Percentiles rank a stretch among this genome's conserved stretches.
phyloP scores from a whole-genome alignment of 2,797 vertebrate species.

The Rhinogobio ventralis region DNA sequence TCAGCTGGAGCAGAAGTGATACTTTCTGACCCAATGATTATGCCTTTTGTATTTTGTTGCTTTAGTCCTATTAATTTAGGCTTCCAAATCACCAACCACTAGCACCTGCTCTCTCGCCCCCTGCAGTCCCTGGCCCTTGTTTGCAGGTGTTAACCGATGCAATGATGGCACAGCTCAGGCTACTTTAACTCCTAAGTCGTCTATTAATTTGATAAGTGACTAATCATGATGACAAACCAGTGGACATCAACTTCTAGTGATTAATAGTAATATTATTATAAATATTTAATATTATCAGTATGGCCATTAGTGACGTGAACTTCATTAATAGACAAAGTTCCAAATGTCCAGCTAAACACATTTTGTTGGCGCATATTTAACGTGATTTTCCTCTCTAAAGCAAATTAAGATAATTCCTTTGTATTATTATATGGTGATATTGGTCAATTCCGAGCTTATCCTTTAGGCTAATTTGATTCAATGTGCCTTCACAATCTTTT shows the following conservation, averaged over 20 bases:
- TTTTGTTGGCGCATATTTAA: background rate
- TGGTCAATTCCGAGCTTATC: background rate
- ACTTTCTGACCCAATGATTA: slow-evolving; percentile 9
- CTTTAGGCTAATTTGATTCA: background rate
- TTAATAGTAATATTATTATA: background rate
- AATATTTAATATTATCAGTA: background rate
- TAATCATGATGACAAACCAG: slow-evolving; percentile 31
- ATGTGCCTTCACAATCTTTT: background rate
- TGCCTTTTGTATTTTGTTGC: slow-evolving; percentile 36
- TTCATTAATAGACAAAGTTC: too few species aligned
- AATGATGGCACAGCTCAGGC: slow-evolving; percentile 20
- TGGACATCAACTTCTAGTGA: slow-evolving; percentile 1
- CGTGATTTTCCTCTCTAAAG: background rate
- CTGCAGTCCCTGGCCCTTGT: slow-evolving; percentile 32
- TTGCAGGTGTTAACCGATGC: slow-evolving; percentile 32
- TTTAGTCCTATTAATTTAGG: slow-evolving; percentile 6
- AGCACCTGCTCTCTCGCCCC: slow-evolving; percentile 41
- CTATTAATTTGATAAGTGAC: slow-evolving; percentile 28
- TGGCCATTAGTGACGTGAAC: background rate
- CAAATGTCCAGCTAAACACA: background rate
- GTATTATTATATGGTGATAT: too few species aligned
- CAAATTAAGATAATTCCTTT: background rate
- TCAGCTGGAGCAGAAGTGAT: slow-evolving; percentile 46
- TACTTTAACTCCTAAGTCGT: background rate
- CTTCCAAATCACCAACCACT: background rate